Evolutionary conservation across 1,140 invertebrate genomes (phyloP), one percentile per base, ranked within the genome.

Genomic region (Cephus cinctus): DNA sequence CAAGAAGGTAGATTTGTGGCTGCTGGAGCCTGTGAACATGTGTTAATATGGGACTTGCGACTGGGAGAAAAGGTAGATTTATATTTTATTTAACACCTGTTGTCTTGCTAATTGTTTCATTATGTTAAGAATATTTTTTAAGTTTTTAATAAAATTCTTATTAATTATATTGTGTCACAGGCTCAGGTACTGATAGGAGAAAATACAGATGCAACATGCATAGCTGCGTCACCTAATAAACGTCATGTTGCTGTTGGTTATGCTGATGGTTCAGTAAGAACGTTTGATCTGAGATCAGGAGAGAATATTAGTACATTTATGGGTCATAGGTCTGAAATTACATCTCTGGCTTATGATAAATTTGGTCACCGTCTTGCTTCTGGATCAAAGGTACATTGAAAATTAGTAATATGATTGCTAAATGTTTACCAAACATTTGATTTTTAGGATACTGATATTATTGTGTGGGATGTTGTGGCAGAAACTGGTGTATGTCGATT

Each of bases 381-480:
- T 53, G 94, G 93, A 36, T 84, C 89, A 56, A 94, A 88, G 80
- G 93, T 91, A 78, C 56, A 20, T 61, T 52, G 15, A 34, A 31
- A 45, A 48, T 41, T 44, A 43, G 15, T 54, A 11, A 49, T 47
- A 16, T 9, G 6, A 41, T 2, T 39, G 20, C 14, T 49, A 15
- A 31, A 19, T 6, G 31, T 42, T 47, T 14, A 43, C 52, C 8
- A 42, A 23, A 40, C 43, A 15, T 20, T 44, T 47, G 8, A 38
- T 40, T 51, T 64, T 44, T 56, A 92, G 84, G 94, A 97, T 69
- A 95, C 91, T 14, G 90, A 96, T 76, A 85, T 98, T 4, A 90
- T 98, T 36, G 75, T 98, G 19, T 98, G 96, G 89, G 96, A 99
- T 80, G 82, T 94, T 22, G 87, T 98, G 2, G 87, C 89, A 57